phyloP scores from a whole-genome alignment of 2,797 vertebrate species.

The Bucorvus abyssinicus region DNA sequence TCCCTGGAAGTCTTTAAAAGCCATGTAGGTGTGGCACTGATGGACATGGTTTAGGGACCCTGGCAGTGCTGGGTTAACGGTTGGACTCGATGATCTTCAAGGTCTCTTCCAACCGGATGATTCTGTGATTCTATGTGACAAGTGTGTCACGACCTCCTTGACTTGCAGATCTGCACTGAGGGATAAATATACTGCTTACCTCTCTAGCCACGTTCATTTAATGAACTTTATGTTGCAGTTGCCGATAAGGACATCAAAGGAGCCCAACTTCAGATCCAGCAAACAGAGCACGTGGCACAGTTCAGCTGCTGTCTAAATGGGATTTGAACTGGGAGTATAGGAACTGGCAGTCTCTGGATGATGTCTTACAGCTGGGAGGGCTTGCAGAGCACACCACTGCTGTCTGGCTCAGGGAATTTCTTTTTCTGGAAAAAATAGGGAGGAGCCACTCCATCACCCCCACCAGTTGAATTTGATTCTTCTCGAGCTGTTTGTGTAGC shows the following conservation, averaged over 20 bases:
- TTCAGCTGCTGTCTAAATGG: background rate
- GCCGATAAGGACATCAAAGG: background rate
- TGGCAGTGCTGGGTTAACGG: no score
- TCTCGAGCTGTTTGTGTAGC: background rate
- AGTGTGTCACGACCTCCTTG: background rate
- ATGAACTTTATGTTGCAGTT: background rate
- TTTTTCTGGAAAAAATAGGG: background rate
- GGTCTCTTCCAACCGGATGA: no score
- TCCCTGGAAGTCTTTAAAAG: no score
- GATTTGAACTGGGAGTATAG: background rate
- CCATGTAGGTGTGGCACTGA: no score
- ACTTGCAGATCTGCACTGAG: background rate
- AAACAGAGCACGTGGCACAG: background rate
- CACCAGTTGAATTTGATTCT: background rate
- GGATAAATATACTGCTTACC: background rate
- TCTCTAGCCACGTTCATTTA: background rate
- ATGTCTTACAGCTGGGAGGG: background rate
- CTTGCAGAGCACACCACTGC: background rate
- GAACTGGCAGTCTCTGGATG: background rate
- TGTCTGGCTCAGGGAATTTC: background rate
- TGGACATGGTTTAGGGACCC: no score
- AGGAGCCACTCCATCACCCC: slow-evolving; percentile 8
- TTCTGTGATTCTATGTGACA: no score
- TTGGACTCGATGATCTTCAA: no score
- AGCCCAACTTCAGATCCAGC: background rate